Evolutionary conservation across 2,113 vertebrate species (phyloP).

Genomic region (Saimiri boliviensis): DNA sequence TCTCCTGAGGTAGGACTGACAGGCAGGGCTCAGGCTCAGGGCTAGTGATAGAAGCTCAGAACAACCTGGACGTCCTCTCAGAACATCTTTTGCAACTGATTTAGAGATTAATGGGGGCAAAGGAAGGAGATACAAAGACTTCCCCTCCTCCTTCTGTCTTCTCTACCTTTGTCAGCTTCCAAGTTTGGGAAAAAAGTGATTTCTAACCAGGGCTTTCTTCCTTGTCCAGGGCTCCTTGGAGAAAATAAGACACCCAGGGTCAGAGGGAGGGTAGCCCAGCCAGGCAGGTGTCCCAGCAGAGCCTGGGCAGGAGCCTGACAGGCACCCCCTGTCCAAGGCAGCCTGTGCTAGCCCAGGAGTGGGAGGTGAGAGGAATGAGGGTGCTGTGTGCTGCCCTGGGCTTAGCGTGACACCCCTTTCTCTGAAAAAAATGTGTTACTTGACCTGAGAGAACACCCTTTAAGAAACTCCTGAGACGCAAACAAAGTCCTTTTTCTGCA

Average conservation of each 20-base stretch:
- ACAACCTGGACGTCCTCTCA: rapidly evolving
- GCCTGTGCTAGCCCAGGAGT: background rate
- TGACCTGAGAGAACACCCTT: background rate
- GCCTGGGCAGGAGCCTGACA: background rate
- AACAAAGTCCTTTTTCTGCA: conserved; percentile 47
- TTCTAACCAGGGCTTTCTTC: conserved; percentile 41
- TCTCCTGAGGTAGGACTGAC: background rate
- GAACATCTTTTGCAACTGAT: conserved; percentile 4
- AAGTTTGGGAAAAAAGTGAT: background rate
- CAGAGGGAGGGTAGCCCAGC: conserved; percentile 32
- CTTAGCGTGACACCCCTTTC: background rate
- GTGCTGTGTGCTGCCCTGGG: too few relatives aligned
- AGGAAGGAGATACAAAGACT: background rate
- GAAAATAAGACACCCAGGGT: background rate
- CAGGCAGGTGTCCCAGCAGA: background rate
- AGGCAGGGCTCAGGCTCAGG: background rate
- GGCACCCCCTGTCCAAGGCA: background rate
- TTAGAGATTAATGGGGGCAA: background rate
- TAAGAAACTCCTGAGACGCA: background rate
- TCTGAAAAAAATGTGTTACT: background rate
- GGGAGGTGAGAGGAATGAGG: background rate
- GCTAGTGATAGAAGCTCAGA: background rate
- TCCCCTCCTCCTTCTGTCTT: background rate
- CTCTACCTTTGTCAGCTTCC: background rate
- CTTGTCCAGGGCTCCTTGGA: conserved; percentile 3